A percentile compares a stretch with the other conserved stretches of the same genome.
Evolutionary conservation across 2,888 invertebrate species (phyloP).

Genomic region (Nomada flava): DNA sequence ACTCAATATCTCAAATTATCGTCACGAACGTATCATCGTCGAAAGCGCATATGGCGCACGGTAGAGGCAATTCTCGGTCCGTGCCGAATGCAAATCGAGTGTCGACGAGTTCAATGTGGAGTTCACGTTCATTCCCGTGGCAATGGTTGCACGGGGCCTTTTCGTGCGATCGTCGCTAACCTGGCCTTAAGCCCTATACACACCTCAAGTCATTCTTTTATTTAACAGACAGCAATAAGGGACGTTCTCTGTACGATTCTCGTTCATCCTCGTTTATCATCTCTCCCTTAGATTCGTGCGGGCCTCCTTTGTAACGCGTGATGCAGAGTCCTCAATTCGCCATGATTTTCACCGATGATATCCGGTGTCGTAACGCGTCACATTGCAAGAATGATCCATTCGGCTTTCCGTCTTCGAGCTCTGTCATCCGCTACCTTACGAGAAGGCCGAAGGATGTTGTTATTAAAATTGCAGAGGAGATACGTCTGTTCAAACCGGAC

Average conservation of each 20-base stretch:
- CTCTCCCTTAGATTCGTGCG: too few relatives aligned
- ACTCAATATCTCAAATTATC: too few relatives aligned
- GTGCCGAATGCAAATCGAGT: conserved; percentile 43
- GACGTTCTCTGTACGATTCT: too few relatives aligned
- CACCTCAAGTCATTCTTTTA: too few relatives aligned
- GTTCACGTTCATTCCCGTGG: conserved; percentile 13
- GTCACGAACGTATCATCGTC: neutral
- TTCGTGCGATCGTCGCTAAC: conserved; percentile 19
- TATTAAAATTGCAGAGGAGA: conserved; percentile 81
- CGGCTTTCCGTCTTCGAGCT: conserved; percentile 8
- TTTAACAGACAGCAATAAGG: too few relatives aligned
- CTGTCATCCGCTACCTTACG: conserved; percentile 76
- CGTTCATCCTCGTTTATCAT: too few relatives aligned
- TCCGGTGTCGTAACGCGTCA: conserved; percentile 35
- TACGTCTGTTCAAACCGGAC: conserved; percentile 72
- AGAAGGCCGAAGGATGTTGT: conserved; percentile 81
- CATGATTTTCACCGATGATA: conserved; percentile 26
- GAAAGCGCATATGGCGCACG: conserved; percentile 2
- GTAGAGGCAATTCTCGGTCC: conserved; percentile 40
- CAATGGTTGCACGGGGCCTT: neutral
- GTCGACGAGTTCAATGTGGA: conserved; percentile 51
- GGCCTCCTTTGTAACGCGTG: too few relatives aligned
- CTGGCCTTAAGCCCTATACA: too few relatives aligned
- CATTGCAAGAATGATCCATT: conserved; percentile 6
- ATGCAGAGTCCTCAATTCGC: neutral